Evolutionary conservation across 2,888 invertebrate species (phyloP).

Genomic region (Cheilosia variabilis): DNA sequence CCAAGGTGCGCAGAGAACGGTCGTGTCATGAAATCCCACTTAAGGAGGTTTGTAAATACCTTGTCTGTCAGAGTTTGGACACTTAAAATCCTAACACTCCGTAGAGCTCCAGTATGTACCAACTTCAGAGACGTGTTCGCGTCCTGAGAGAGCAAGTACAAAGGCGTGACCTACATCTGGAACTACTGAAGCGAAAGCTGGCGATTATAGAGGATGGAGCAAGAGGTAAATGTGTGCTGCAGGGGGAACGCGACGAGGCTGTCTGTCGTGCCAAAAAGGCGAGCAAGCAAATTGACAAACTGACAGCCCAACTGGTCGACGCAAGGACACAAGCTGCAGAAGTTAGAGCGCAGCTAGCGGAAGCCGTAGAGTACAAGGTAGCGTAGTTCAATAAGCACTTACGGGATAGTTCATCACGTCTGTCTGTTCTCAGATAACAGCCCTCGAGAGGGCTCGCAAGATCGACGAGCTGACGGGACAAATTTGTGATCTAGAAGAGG

Average conservation of each 20-base stretch:
- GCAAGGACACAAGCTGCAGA: constrained; percentile 92
- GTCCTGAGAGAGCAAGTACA: constrained; percentile 95
- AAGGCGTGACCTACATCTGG: constrained; percentile 95
- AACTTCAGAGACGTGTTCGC: constrained; percentile 93
- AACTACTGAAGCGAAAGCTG: constrained; percentile 93
- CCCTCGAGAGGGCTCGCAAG: constrained; percentile 92
- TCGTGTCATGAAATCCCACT: constrained; percentile 92
- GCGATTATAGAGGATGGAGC: constrained; percentile 91
- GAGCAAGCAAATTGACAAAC: constrained; percentile 92
- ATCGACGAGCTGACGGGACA: constrained; percentile 93
- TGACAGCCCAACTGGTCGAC: constrained; percentile 91
- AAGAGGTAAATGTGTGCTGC: constrained; percentile 86
- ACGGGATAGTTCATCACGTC: background rate
- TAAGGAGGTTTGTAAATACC: constrained; percentile 88
- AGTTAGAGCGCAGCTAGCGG: constrained; percentile 92
- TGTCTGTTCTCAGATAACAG: constrained; percentile 87
- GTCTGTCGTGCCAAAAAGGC: constrained; percentile 90
- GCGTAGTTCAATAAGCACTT: background rate
- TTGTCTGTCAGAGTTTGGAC: constrained; percentile 1
- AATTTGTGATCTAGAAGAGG: constrained; percentile 91
- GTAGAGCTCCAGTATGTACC: constrained; percentile 94
- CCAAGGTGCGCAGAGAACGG: constrained; percentile 90
- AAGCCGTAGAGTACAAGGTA: constrained; percentile 94
- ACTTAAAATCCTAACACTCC: constrained; percentile 9
- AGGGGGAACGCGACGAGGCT: constrained; percentile 89